Base-by-base conservation (phyloP, 2,888 invertebrate genomes). In the Scelioninae gen. 1 region DNA sequence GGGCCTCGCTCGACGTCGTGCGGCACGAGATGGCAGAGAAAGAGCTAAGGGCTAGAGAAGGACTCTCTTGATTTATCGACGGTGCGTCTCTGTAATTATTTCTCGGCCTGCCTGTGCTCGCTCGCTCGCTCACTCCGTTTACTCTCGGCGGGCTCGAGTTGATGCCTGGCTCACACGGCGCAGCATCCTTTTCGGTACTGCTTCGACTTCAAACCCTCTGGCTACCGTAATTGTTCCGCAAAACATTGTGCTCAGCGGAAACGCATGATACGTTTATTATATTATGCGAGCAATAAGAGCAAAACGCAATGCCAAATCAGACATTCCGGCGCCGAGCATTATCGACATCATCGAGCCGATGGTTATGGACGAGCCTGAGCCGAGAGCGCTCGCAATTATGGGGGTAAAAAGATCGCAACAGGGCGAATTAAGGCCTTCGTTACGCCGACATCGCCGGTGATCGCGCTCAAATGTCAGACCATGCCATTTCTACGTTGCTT, bases 11-110 rank as follows among this genome's bases (percentile, higher is more conserved):
- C n/a, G n/a, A n/a, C n/a, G n/a, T n/a, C n/a, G n/a, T n/a, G n/a
- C n/a, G n/a, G n/a, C n/a, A n/a, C n/a, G n/a, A n/a, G n/a, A n/a
- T n/a, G n/a, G n/a, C n/a, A n/a, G n/a, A n/a, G n/a, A n/a, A n/a
- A n/a, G n/a, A n/a, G n/a, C n/a, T n/a, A n/a, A n/a, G n/a, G n/a
- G n/a, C n/a, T n/a, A n/a, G n/a, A n/a, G n/a, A n/a, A n/a, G n/a
- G n/a, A n/a, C n/a, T n/a, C n/a, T n/a, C n/a, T n/a, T n/a, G n/a
- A n/a, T n/a, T n/a, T n/a, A n/a, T n/a, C n/a, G n/a, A n/a, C n/a
- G n/a, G n/a, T n/a, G 90, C 89, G 90, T 91, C 90, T 89, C 91
- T 91, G 90, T 91, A 91, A 91, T 91, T 91, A 91, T 91, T 91
- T 90, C 88, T 89, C 88, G 86, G 88, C 82, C 85, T 84, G 85